Evolutionary conservation across 2,888 invertebrate species (phyloP).

Genomic region (Drosophila engyochracea): DNA sequence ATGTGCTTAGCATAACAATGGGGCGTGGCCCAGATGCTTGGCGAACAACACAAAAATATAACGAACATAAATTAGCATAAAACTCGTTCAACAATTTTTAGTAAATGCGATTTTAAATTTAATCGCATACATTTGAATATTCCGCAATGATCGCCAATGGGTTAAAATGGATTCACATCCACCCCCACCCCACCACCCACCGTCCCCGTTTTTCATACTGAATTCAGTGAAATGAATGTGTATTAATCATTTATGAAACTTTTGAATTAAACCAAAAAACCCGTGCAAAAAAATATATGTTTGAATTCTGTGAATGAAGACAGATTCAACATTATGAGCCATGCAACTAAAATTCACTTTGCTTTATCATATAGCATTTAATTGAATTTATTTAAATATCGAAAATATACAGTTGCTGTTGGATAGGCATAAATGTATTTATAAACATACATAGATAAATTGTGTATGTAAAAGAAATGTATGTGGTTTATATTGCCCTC

Average conservation of each 20-base stretch:
- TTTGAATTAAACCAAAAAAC: constrained; percentile 4
- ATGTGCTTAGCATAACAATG: constrained; percentile 40
- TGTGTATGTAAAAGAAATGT: constrained; percentile 1
- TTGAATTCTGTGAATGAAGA: constrained; percentile 6
- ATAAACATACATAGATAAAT: not conserved
- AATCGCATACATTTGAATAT: constrained; percentile 17
- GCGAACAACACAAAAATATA: constrained; percentile 34
- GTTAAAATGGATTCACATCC: constrained; percentile 17
- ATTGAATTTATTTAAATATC: not conserved
- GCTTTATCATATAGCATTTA: not conserved
- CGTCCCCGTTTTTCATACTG: not conserved
- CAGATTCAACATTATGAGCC: not conserved
- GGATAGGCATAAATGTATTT: not conserved
- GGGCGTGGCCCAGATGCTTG: constrained; percentile 44
- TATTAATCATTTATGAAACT: constrained; percentile 16
- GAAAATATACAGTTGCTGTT: not conserved
- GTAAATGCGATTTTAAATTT: constrained; percentile 62
- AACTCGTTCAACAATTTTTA: constrained; percentile 70
- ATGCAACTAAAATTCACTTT: not conserved
- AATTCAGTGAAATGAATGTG: not conserved
- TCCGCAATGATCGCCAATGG: constrained; percentile 8
- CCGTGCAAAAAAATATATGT: not conserved
- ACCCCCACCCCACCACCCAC: too few species aligned
- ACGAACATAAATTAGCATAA: constrained; percentile 75
- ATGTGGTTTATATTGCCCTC: not conserved